These are phyloP conservation scores for Drosophila silvestris DNA, from an alignment of 2,888 invertebrate genomes.

Conservation along the genomic window DNA sequence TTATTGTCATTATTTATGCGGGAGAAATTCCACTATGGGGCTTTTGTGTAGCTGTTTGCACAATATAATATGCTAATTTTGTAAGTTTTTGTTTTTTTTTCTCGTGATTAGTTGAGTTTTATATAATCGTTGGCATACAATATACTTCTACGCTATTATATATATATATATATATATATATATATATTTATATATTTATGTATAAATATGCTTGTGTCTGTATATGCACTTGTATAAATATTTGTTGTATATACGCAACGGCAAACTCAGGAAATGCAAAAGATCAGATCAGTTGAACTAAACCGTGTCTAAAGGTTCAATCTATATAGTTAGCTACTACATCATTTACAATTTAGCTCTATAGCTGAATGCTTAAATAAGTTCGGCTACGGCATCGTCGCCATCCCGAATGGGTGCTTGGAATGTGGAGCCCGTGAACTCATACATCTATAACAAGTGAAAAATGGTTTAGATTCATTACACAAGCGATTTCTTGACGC, in stretches of 20 bases:
- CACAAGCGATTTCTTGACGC: background rate
- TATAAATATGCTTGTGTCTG: conserved; percentile 28
- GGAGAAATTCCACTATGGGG: conserved; percentile 79
- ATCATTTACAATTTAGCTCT: conserved; percentile 64
- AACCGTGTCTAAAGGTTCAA: conserved; percentile 40
- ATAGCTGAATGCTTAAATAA: conserved; percentile 77
- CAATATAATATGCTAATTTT: conserved; percentile 35
- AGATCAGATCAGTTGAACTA: conserved; percentile 54
- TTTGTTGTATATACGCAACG: conserved; percentile 38
- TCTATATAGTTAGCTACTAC: conserved; percentile 58
- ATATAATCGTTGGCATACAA: conserved; percentile 66
- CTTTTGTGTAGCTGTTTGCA: conserved; percentile 47
- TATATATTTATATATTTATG: conserved; percentile 30
- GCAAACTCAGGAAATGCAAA: conserved; percentile 62
- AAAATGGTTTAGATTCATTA: background rate
- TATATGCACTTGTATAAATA: conserved; percentile 45
- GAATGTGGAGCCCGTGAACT: conserved; percentile 89
- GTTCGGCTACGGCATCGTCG: conserved; percentile 85
- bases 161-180: conserved; percentile 37
- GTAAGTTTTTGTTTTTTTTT: conserved; percentile 27
- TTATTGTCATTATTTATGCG: conserved; percentile 82
- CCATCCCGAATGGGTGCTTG: conserved; percentile 88
- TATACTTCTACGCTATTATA: conserved; percentile 59
- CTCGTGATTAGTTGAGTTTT: conserved; percentile 28
- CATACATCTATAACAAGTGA: conserved; percentile 79